A percentile compares a stretch with the other conserved stretches of the same genome.
Conservation (phyloP, 2,797 vertebrate genomes). For the Channa striata region DNA sequence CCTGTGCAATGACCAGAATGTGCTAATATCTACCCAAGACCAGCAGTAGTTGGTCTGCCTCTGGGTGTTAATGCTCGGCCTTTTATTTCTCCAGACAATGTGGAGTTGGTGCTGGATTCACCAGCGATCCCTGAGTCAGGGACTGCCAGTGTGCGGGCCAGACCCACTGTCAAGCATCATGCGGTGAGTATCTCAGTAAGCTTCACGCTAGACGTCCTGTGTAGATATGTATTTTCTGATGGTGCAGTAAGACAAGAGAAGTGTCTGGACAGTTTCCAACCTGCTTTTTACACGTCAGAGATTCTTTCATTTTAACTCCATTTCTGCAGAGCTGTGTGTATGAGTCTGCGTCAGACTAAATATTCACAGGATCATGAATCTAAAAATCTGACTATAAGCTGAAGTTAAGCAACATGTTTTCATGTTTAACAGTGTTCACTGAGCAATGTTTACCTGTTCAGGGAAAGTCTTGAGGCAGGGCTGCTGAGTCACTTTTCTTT, state of each 20-base stretch:
- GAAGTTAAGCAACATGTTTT: background rate
- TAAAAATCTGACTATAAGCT: background rate
- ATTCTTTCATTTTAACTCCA: slow-evolving; percentile 3
- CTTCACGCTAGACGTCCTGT: background rate
- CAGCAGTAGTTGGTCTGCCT: slow-evolving; percentile 6
- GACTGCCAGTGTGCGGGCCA: slow-evolving; percentile 84
- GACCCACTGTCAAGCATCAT: slow-evolving; percentile 85
- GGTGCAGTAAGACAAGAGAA: background rate
- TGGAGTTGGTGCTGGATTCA: slow-evolving; percentile 69
- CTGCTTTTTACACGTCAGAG: background rate
- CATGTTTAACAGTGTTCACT: background rate
- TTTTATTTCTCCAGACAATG: slow-evolving; percentile 69
- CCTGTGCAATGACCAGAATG: slow-evolving; percentile 22
- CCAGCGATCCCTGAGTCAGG: slow-evolving; percentile 78
- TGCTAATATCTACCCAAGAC: slow-evolving; percentile 6
- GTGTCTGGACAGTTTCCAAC: background rate
- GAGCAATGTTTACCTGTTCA: slow-evolving; percentile 1
- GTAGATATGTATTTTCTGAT: background rate
- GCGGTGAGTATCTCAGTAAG: slow-evolving; percentile 71
- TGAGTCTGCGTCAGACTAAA: slow-evolving; percentile 15
- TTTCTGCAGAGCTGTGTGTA: background rate
- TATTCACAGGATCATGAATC: background rate
- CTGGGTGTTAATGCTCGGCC: background rate
- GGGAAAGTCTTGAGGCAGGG: background rate
- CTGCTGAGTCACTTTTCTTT: background rate